Evolutionary conservation across 2,888 invertebrate genomes (phyloP).

Genomic region (Drosophila crucigera): DNA sequence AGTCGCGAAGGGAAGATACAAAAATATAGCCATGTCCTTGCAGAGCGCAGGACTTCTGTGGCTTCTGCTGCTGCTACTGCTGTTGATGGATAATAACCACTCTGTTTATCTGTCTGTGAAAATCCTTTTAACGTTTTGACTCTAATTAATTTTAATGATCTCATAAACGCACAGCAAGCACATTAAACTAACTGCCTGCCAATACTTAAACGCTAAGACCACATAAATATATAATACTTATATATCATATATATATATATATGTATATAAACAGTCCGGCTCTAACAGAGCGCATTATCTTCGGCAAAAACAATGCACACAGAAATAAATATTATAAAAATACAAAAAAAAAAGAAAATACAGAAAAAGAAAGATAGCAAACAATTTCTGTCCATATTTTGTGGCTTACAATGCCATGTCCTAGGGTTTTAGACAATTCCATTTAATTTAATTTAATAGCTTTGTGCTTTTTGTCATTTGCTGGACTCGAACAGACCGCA

Average conservation of each 20-base stretch:
- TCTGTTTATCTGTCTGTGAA: slow-evolving; percentile 31
- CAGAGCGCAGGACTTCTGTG: slow-evolving; percentile 5
- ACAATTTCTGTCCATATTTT: slow-evolving; percentile 66
- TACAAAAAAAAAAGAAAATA: background rate
- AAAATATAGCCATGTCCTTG: slow-evolving; percentile 31
- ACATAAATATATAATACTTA: slow-evolving; percentile 22
- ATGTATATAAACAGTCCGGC: background rate
- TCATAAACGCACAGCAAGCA: slow-evolving; percentile 59
- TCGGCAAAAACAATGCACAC: background rate
- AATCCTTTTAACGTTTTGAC: slow-evolving; percentile 75
- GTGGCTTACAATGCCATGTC: slow-evolving; percentile 49
- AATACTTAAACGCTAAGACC: slow-evolving; percentile 37
- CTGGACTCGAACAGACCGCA: slow-evolving; percentile 41
- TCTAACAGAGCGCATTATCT: slow-evolving; percentile 6
- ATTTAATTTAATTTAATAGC: slow-evolving; percentile 83
- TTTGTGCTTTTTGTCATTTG: slow-evolving; percentile 78
- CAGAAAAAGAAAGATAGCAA: slow-evolving; percentile 14
- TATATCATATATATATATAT: background rate
- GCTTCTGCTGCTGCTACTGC: background rate
- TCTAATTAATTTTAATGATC: slow-evolving; percentile 83
- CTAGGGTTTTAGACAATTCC: slow-evolving; percentile 75
- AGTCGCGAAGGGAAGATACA: slow-evolving; percentile 6
- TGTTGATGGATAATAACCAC: slow-evolving; percentile 58
- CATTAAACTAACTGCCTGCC: slow-evolving; percentile 50
- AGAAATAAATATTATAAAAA: slow-evolving; percentile 27